phyloP scores from a whole-genome alignment of 1,140 invertebrate species.

The Paracyclopina nana region DNA sequence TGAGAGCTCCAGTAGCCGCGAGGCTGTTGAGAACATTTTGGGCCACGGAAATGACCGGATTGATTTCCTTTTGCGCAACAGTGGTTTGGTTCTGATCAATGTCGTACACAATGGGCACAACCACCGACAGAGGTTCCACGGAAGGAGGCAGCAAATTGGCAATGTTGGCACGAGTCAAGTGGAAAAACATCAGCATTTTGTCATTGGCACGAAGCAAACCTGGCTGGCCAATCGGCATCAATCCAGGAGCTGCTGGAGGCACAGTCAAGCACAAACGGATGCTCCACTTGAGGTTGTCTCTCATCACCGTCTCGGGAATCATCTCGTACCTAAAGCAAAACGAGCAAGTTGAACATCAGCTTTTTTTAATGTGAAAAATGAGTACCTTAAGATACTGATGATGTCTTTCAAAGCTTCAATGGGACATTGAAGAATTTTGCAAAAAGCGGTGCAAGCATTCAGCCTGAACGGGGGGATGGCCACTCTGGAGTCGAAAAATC shows the following conservation, averaged over 20 bases:
- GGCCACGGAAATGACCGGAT: background rate
- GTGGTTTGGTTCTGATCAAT: constrained; percentile 8
- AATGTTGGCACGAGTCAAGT: constrained; percentile 5
- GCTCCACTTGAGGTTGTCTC: constrained; percentile 15
- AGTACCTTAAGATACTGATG: constrained; percentile 66
- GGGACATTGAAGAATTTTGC: constrained; percentile 54
- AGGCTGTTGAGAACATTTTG: constrained; percentile 6
- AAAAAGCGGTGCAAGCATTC: constrained; percentile 60
- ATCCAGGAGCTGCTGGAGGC: background rate
- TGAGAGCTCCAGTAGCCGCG: background rate
- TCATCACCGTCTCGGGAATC: constrained; percentile 9
- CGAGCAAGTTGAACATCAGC: no score
- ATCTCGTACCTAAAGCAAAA: no score
- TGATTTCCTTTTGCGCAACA: constrained; percentile 9
- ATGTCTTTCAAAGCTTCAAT: constrained; percentile 71
- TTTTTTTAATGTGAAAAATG: no score
- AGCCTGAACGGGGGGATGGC: constrained; percentile 69
- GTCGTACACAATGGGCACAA: constrained; percentile 14
- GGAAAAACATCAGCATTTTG: constrained; percentile 13
- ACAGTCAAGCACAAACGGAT: constrained; percentile 6
- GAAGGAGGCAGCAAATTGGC: background rate
- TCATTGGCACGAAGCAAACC: constrained; percentile 1
- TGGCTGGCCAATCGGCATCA: constrained; percentile 7
- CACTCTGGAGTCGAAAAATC: constrained; percentile 74
- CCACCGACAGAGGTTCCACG: background rate